Percentiles rank a stretch among this genome's conserved stretches.
Evolutionary conservation across 1,140 invertebrate genomes (phyloP).

Genomic region (Heliconius hermathena): DNA sequence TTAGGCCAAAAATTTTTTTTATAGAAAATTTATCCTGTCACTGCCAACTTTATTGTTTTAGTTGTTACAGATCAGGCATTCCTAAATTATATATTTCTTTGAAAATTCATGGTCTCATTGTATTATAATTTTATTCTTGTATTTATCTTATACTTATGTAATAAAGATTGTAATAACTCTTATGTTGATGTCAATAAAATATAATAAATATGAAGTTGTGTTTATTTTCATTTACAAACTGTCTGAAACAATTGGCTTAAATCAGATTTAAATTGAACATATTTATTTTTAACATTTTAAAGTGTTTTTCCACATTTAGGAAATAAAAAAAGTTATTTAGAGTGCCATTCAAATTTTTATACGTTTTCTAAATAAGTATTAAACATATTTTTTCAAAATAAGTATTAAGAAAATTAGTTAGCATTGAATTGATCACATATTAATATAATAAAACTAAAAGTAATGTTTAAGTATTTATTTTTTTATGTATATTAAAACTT

Average conservation of each 20-base stretch:
- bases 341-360: no score
- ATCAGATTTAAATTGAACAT: neutral
- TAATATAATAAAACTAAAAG: neutral
- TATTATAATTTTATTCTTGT: conserved; percentile 74
- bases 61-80: conserved; percentile 59
- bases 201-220: conserved; percentile 46
- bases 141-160: conserved; percentile 69
- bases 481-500: conserved; percentile 25
- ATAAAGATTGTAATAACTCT: conserved; percentile 68
- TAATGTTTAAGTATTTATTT: conserved; percentile 23
- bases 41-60: conserved; percentile 69
- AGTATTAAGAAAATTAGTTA: neutral
- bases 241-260: neutral
- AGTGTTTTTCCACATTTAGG: no score
- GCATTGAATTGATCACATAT: neutral
- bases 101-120: conserved; percentile 71
- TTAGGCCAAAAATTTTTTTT: conserved; percentile 22
- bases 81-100: conserved; percentile 67
- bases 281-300: no score
- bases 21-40: conserved; percentile 50
- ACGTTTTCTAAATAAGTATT: no score
- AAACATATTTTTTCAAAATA: no score
- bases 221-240: neutral
- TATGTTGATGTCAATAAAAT: conserved; percentile 77
- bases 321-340: no score